phyloP scores from a whole-genome alignment of 2,113 vertebrate genomes.

The Pogona vitticeps region DNA sequence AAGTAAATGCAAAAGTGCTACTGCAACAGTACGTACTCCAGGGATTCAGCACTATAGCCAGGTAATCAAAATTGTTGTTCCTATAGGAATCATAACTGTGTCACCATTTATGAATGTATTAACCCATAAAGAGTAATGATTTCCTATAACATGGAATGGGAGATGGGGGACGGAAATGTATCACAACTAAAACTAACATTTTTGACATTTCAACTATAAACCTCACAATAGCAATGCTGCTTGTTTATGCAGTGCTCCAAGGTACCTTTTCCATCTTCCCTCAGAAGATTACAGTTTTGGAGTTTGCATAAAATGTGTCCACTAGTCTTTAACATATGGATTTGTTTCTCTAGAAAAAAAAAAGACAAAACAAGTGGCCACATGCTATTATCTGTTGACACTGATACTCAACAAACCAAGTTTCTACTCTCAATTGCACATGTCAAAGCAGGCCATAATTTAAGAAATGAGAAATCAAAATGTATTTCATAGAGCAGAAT shows the following conservation, averaged over 20 bases:
- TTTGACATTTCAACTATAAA: slow-evolving; percentile 4
- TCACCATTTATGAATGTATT: slow-evolving; percentile 12
- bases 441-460: not conserved
- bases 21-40: not conserved
- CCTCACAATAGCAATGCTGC: not conserved
- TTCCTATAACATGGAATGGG: not conserved
- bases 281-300: not conserved
- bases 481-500: slow-evolving; percentile 4
- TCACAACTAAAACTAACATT: not conserved
- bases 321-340: not conserved
- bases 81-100: slow-evolving; percentile 23
- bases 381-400: not conserved
- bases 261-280: not conserved
- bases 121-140: slow-evolving; percentile 9
- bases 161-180: not conserved
- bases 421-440: not conserved
- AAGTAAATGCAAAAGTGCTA: slow-evolving; percentile 16
- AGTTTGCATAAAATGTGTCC: not conserved
- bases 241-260: not conserved
- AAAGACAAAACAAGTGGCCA: not conserved
- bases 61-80: slow-evolving; percentile 16
- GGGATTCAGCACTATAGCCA: not conserved
- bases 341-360: not conserved
- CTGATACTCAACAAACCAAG: not conserved
- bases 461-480: too few relatives aligned